A percentile compares a stretch with the other conserved stretches of the same genome.
These are phyloP conservation scores for Esox niger DNA, from an alignment of 2,113 vertebrate genomes.

Conservation along the genomic window DNA sequence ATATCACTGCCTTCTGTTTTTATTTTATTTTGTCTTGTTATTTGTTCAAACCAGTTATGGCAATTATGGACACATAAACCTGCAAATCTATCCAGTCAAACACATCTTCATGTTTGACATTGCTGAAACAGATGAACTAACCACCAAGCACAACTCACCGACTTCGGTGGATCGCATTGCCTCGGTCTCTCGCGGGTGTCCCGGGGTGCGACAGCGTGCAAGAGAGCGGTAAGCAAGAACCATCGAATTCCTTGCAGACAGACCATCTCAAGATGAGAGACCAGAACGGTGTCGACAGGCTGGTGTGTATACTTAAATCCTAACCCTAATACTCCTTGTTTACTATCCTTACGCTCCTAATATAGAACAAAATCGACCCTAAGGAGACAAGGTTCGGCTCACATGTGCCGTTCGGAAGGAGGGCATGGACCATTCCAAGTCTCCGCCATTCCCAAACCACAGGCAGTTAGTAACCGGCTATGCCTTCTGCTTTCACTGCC, in stretches of 20 bases:
- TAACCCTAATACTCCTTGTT: constrained; percentile 16
- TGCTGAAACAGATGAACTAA: neutral
- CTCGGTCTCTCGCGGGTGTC: constrained; percentile 65
- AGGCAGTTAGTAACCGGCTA: constrained; percentile 2
- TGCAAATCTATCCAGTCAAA: neutral
- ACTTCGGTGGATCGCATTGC: constrained; percentile 72
- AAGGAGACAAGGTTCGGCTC: constrained; percentile 52
- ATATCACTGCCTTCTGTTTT: no score
- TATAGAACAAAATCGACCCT: constrained; percentile 24
- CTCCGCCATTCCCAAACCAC: constrained; percentile 54
- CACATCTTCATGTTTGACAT: neutral
- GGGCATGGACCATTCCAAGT: constrained; percentile 56
- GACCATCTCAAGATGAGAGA: constrained; percentile 60
- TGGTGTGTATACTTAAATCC: constrained; percentile 7
- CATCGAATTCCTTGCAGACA: constrained; percentile 66
- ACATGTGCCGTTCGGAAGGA: constrained; percentile 57
- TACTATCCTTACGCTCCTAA: neutral
- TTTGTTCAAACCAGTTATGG: neutral
- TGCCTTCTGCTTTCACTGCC: constrained; percentile 12
- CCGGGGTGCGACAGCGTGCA: constrained; percentile 70
- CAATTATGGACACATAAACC: neutral
- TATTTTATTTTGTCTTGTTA: neutral
- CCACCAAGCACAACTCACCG: constrained; percentile 65
- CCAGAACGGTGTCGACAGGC: constrained; percentile 33
- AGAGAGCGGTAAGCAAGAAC: constrained; percentile 69